Percentiles rank a stretch among this genome's conserved stretches.
phyloP scores from a whole-genome alignment of 2,113 vertebrate genomes.

The Saccopteryx leptura region DNA sequence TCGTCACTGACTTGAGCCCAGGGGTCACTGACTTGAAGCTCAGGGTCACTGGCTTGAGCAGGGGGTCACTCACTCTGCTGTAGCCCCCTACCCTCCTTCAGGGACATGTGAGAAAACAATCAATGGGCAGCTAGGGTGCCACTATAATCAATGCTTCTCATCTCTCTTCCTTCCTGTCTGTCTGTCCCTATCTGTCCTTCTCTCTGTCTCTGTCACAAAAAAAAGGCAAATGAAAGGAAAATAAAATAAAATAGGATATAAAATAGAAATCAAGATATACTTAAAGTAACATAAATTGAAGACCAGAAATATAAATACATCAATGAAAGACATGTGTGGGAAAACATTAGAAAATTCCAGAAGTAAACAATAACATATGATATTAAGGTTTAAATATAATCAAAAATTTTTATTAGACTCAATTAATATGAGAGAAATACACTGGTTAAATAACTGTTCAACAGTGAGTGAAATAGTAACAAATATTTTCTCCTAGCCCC shows the following conservation, averaged over 20 bases:
- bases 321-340: neutral
- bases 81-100: too few relatives aligned
- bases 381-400: neutral
- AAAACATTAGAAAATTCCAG: neutral
- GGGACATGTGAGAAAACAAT: too few relatives aligned
- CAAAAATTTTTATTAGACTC: neutral
- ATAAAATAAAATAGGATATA: neutral
- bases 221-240: slow-evolving; percentile 17
- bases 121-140: too few relatives aligned
- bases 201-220: too few relatives aligned
- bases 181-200: too few relatives aligned
- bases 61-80: too few relatives aligned
- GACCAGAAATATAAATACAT: neutral
- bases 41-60: too few relatives aligned
- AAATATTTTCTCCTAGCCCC: neutral
- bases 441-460: neutral
- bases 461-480: neutral
- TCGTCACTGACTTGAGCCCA: too few relatives aligned
- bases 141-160: too few relatives aligned
- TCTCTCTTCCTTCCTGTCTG: too few relatives aligned
- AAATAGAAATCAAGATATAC: neutral
- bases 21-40: too few relatives aligned
- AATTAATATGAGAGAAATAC: neutral
- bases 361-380: neutral
- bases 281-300: slow-evolving; percentile 15